Evolutionary conservation across 2,888 invertebrate species (phyloP).

Genomic region (Uropetala carovei): DNA sequence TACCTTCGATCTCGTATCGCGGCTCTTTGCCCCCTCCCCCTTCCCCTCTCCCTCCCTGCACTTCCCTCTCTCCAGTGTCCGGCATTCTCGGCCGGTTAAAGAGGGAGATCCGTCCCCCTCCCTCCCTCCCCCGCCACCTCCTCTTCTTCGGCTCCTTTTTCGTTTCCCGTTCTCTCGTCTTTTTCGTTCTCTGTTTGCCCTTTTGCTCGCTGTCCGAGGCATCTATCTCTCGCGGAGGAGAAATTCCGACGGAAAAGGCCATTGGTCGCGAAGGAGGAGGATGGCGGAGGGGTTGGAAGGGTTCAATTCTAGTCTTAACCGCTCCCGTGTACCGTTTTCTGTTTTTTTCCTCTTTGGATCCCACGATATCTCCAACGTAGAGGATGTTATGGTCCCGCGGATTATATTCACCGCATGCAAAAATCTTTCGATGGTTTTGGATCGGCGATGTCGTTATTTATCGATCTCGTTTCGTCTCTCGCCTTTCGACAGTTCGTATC

Average conservation of each 20-base stretch:
- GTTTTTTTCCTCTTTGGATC: background rate
- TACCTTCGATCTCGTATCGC: slow-evolving; percentile 64
- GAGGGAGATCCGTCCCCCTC: slow-evolving; percentile 37
- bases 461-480: no score
- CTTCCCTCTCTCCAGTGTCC: slow-evolving; percentile 14
- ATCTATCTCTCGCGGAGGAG: background rate
- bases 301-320: background rate
- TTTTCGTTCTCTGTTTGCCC: background rate
- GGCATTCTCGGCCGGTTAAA: slow-evolving; percentile 57
- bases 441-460: no score
- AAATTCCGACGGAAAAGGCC: background rate
- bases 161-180: background rate
- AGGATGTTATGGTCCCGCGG: background rate
- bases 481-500: no score
- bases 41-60: background rate
- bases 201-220: background rate
- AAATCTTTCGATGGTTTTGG: no score
- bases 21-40: slow-evolving; percentile 42
- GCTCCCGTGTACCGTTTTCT: slow-evolving; percentile 6
- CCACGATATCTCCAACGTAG: background rate
- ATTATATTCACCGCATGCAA: background rate
- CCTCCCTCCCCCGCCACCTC: background rate
- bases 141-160: background rate
- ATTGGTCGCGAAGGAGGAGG: background rate
- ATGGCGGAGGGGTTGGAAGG: background rate